These are phyloP conservation scores for Cygnus olor DNA, from an alignment of 2,797 vertebrate genomes.

Conservation along the genomic window DNA sequence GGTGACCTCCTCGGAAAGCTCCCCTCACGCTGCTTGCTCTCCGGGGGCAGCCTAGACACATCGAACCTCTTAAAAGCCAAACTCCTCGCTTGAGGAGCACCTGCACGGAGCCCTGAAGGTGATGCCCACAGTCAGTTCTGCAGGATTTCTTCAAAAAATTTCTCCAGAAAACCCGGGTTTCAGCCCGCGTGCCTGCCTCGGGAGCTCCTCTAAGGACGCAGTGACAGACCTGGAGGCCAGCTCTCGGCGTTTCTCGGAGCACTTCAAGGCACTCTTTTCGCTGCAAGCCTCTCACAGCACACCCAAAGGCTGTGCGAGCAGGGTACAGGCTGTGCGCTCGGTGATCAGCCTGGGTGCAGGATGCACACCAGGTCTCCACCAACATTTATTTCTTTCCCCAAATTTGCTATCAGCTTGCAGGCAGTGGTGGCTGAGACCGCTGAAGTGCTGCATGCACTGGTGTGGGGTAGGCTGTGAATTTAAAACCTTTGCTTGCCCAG, in stretches of 20 bases:
- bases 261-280: not conserved
- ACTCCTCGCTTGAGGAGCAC: not conserved
- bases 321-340: not conserved
- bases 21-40: not conserved
- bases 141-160: not conserved
- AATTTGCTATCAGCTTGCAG: not conserved
- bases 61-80: not conserved
- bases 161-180: too few relatives aligned
- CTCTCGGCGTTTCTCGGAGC: not conserved
- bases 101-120: not conserved
- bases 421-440: not conserved
- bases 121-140: not conserved
- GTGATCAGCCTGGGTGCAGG: slow-evolving; percentile 9
- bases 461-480: not conserved
- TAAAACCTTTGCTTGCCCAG: not conserved
- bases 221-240: not conserved
- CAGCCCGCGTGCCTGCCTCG: rapidly evolving
- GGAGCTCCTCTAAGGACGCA: not conserved
- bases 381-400: not conserved
- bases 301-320: not conserved
- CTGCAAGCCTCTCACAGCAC: not conserved
- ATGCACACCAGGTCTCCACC: not conserved
- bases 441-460: not conserved
- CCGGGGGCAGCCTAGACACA: not conserved
- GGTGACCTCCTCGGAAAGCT: not conserved